Conservation (phyloP, 2,888 invertebrate genomes). For the Liposcelis brunnea region DNA sequence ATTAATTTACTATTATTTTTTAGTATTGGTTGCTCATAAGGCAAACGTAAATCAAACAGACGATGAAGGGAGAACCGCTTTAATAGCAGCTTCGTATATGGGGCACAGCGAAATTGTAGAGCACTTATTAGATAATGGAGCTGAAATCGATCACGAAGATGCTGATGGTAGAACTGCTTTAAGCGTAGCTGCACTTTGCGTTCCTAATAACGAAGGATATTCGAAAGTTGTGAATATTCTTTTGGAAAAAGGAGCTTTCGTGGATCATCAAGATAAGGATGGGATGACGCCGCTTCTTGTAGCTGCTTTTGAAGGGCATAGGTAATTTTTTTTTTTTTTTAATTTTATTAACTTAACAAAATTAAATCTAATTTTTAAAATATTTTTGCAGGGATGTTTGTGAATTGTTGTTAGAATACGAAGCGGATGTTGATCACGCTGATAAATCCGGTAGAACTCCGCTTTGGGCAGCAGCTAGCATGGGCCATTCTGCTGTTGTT, state of each 20-base stretch:
- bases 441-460: conserved; percentile 71
- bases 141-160: conserved; percentile 70
- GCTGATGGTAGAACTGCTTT: conserved; percentile 76
- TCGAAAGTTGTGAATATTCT: conserved; percentile 53
- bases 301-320: conserved; percentile 82
- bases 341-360: no score
- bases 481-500: conserved; percentile 76
- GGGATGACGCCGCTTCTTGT: conserved; percentile 75
- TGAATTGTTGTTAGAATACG: conserved; percentile 76
- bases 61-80: conserved; percentile 76
- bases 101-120: conserved; percentile 84
- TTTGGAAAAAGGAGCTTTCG: conserved; percentile 65
- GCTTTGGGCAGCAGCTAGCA: conserved; percentile 83
- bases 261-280: conserved; percentile 67
- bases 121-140: conserved; percentile 62
- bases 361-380: no score
- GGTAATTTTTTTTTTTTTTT: conserved; percentile 25
- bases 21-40: conserved; percentile 10
- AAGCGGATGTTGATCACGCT: conserved; percentile 78
- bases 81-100: conserved; percentile 93
- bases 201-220: conserved; percentile 55
- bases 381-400: conserved; percentile 53
- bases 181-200: conserved; percentile 73
- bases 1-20: neutral
- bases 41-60: conserved; percentile 71